Base-by-base conservation (phyloP, 2,888 invertebrate genomes). In the Drosophila quinaria region DNA sequence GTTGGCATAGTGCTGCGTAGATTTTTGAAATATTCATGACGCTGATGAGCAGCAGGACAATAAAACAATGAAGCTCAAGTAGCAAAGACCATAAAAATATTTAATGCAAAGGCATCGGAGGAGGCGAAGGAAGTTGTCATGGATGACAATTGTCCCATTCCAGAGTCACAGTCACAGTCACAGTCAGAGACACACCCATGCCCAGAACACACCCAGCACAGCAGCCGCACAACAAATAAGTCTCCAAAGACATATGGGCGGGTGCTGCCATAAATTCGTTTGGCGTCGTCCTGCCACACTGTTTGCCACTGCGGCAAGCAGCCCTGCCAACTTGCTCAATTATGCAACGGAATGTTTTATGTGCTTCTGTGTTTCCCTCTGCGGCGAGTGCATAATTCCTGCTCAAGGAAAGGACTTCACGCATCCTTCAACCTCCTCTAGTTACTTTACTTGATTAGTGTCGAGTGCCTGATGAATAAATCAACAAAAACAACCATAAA, bases 291-390 rank as follows among this genome's bases (percentile, higher is more conserved):
- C 70, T 74, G 54, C 67, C 77, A 67, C 66, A 19, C 39, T 15
- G 50, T 35, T 33, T 54, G 39, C 46, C 37, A n/a, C 52, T 25
- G 55, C 63, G 55, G 11, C 44, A 33, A 50, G n/a, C 44, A 33
- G 55, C 19, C 22, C 59, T 60, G 62, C 87, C 80, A 81, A 79
- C 87, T 85, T 87, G 79, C 71, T 91, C 90, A 91, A 91, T 91
- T 91, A 91, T 91, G 91, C 91, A 91, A 64, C 87, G 78, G 75
- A 88, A 91, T 91, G 90, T 84, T 90, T 89, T 90, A 90, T 90
- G 87, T 70, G 64, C 79, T 62, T 25, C 50, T 25, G 25, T 25
- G 25, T 5, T 56, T 25, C 50, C 22, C 60, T 51, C 8, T 37
- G 60, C 25, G 42, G 11, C 70, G 47, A 75, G 80, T 87, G 87